A percentile compares a stretch with the other conserved stretches of the same genome.
Conservation (phyloP, 2,797 vertebrate genomes). For the Rhodeus uyekii region DNA sequence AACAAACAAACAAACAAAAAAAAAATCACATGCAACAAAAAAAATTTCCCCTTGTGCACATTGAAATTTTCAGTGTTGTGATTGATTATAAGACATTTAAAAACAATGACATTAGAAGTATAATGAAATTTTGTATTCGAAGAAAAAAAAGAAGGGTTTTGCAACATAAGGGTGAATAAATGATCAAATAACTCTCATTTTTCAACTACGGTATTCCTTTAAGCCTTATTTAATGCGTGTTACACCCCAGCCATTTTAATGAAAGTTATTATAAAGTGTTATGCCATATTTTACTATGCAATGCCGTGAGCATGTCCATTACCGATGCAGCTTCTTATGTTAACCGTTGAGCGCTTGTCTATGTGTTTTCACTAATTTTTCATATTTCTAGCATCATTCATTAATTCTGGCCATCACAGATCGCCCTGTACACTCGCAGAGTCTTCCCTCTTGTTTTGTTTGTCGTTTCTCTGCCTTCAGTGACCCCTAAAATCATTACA, state of each 20-base stretch:
- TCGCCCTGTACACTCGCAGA: neutral
- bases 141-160: neutral
- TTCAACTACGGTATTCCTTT: neutral
- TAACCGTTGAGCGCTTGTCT: neutral
- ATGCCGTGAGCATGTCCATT: neutral
- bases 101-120: neutral
- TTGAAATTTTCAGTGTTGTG: neutral
- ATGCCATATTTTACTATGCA: neutral
- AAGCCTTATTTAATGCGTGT: neutral
- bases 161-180: neutral
- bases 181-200: neutral
- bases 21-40: no score
- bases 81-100: neutral
- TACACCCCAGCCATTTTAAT: constrained; percentile 1
- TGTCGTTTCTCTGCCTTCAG: neutral
- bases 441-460: neutral
- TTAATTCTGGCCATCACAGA: neutral
- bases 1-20: no score
- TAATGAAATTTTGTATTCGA: neutral
- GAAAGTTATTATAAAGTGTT: neutral
- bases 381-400: neutral
- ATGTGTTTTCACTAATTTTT: constrained; percentile 12
- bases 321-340: neutral
- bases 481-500: neutral
- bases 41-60: neutral